Base-by-base conservation (phyloP, 1,140 invertebrate genomes). In the Brachionus manjavacas region DNA sequence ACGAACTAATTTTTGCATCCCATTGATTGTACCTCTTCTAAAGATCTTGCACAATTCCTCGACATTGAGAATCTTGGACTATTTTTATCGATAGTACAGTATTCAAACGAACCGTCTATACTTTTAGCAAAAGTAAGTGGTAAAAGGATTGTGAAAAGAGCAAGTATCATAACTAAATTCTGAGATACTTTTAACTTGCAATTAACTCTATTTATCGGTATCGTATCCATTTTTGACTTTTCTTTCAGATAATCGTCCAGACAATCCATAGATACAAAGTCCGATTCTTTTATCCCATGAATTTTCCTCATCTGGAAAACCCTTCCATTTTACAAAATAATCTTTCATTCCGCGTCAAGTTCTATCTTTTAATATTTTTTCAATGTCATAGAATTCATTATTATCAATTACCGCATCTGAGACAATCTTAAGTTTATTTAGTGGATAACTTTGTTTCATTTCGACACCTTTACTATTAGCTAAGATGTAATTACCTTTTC, bases 291-390 rank as follows among this genome's bases (percentile, higher is more conserved):
- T 78, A 84, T 66, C n/a, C 83, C 23, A 84, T 23, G 64, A 74
- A 41, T 84, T 84, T 31, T 84, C 25, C 39, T 84, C 68, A 16
- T 70, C 66, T 78, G 66, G 41, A 41, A 68, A 84, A 41, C 83
- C 83, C 41, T 84, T 84, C 83, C 83, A 84, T 55, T 72, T 72
- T 28, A 84, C 46, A 23, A 41, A 79, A 46, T 84, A 52, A 2
- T 84, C 28, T 39, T 70, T 78, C 25, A 23, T 25, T 28, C 83
- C 68, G 7, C 25, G 16, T 52, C 74, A 14, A 14, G 20, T 72
- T 55, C 81, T 46, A 43, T 72, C 23, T 31, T 78, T 70, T 7
- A 84, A 25, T 41, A 83, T 83, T 41, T 83, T 83, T 76, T 83
- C 80, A 68, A 83, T 49, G 9, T 78, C 74, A 41, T 46, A 78